Evolutionary conservation across 37 sponge, comb jelly and placozoan genomes (phyloP), one percentile per base, ranked within the genome.

Genomic region (Crambe crambe): DNA sequence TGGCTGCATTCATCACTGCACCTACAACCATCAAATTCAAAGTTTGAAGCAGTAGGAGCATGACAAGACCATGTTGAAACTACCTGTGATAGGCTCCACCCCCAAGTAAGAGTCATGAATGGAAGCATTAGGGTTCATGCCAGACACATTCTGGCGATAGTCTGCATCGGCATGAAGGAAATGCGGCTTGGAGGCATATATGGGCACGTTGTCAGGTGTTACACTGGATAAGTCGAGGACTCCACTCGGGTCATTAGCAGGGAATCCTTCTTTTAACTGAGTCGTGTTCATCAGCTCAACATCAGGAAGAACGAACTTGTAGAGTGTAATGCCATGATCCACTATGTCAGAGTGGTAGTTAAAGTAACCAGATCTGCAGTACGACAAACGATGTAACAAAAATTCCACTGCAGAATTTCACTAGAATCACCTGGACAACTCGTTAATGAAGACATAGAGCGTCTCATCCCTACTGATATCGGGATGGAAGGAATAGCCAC

Each of bases 181-280:
- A 72, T 92, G 90, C 2, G 98, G 98, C 68, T 92, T 94, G 40
- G 93, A 92, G 5, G 74, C 88, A 77, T 94, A 94, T 15, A 97
- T 68, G 8, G 98, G 98, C 18, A 78, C 78, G 77, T 85, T 81
- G 54, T 64, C 47, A 23, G 88, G 85, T 23, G 73, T 83, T 2
- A 92, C 91, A 27, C 84, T 74, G 10, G 93, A 88, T 21, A 96
- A 68, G 37, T 96, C 93, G 59, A 96, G 87, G 20, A 96, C 86
- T 10, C 97, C 97, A 34, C 72, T 70, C 17, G 88, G 87, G 22
- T 83, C 83, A 51, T 83, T 60, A 40, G 88, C 36, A 68, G 80
- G 88, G 83, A 86, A 96, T 58, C 78, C 82, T 1, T 78, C 81
- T 47, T 92, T 88, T 6, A 30, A 30, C 58, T 79, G 77, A 0